Conservation (phyloP, 2,888 invertebrate species). For the Thereva nobilitata region DNA sequence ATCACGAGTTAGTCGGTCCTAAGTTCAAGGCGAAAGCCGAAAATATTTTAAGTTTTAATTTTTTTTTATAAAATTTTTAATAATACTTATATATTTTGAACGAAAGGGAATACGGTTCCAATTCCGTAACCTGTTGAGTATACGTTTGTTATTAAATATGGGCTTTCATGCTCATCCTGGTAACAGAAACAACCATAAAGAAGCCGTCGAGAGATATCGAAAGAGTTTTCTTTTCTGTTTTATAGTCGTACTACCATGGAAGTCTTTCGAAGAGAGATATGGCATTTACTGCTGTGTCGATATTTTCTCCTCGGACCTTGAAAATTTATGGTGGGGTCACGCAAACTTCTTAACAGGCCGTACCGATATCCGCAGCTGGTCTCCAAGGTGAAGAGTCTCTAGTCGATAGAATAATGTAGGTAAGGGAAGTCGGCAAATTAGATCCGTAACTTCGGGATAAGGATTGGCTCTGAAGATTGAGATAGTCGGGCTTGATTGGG, state of each 20-base stretch:
- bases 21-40: conserved; percentile 63
- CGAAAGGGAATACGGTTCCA: conserved; percentile 64
- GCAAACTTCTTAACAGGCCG: conserved; percentile 51
- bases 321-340: conserved; percentile 43
- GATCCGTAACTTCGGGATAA: conserved; percentile 65
- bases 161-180: conserved; percentile 59
- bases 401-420: conserved; percentile 70
- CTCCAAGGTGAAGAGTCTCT: conserved; percentile 73
- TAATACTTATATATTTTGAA: conserved; percentile 43
- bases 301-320: conserved; percentile 45
- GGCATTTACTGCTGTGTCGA: conserved; percentile 46
- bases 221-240: conserved; percentile 54
- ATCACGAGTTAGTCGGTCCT: conserved; percentile 64
- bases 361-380: conserved; percentile 76
- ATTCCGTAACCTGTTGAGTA: conserved; percentile 63
- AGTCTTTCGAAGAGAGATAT: conserved; percentile 45
- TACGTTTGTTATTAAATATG: conserved; percentile 55
- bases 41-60: conserved; percentile 49
- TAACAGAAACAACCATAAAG: conserved; percentile 63
- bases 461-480: conserved; percentile 75
- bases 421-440: conserved; percentile 70
- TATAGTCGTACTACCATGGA: conserved; percentile 44
- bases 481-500: conserved; percentile 64
- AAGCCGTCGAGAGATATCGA: conserved; percentile 62
- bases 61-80: neutral